These are phyloP conservation scores for Philaethria dido DNA, from an alignment of 2,888 invertebrate species.

Conservation along the genomic window DNA sequence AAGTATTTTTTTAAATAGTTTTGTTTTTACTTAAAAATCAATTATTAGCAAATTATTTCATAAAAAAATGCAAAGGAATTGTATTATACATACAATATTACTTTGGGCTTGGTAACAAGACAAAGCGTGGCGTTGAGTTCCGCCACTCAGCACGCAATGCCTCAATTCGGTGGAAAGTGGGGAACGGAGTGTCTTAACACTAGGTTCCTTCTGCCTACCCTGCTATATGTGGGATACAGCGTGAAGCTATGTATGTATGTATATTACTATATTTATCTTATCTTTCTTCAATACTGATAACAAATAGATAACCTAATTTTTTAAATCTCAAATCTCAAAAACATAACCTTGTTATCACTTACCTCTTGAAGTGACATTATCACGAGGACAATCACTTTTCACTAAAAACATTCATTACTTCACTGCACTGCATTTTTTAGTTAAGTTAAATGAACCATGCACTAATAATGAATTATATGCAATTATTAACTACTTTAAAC, in stretches of 20 bases:
- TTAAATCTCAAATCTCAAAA: conserved; percentile 15
- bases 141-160: too few species aligned
- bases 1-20: background rate
- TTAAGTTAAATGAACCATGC: conserved; percentile 4
- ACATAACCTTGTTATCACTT: conserved; percentile 48
- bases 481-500: background rate
- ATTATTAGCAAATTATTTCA: background rate
- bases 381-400: conserved; percentile 60
- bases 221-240: too few species aligned
- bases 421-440: conserved; percentile 32
- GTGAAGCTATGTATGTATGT: too few species aligned
- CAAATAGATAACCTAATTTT: conserved; percentile 39
- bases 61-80: background rate
- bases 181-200: too few species aligned
- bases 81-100: background rate
- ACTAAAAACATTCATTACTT: conserved; percentile 31
- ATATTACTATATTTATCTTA: conserved; percentile 10
- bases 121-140: too few species aligned
- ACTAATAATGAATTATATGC: too few species aligned
- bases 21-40: too few species aligned
- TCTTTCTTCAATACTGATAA: background rate
- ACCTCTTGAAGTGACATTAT: conserved; percentile 78
- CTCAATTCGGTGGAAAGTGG: too few species aligned
- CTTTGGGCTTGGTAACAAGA: too few species aligned
- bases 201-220: too few species aligned